Evolutionary conservation across 2,888 invertebrate genomes (phyloP).

Genomic region (Dorcus parallelipipedus): DNA sequence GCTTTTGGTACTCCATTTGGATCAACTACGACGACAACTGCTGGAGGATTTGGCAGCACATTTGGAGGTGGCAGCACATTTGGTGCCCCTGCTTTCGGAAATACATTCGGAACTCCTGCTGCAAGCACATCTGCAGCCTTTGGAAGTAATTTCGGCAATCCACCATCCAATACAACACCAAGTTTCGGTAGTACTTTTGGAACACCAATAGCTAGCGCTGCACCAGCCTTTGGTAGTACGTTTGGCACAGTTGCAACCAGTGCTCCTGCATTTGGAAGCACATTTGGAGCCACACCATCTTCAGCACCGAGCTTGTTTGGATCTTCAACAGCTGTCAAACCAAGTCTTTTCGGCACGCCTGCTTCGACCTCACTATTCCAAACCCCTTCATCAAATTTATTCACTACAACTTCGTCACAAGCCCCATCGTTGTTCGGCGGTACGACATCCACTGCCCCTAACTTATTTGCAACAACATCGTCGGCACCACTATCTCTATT

Average conservation of each 20-base stretch:
- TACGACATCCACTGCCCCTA: conserved; percentile 31
- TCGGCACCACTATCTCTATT: conserved; percentile 31
- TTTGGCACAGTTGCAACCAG: conserved; percentile 36
- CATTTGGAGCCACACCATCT: conserved; percentile 29
- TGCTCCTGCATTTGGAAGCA: conserved; percentile 31
- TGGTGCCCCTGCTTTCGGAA: conserved; percentile 22
- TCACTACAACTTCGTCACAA: too few relatives aligned
- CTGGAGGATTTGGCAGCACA: conserved; percentile 52
- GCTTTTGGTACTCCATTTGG: conserved; percentile 51
- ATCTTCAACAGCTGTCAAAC: conserved; percentile 22
- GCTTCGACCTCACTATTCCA: conserved; percentile 19
- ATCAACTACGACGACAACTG: conserved; percentile 45
- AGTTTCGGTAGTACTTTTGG: conserved; percentile 35
- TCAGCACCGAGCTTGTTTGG: conserved; percentile 26
- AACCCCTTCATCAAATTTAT: too few relatives aligned
- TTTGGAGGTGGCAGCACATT: conserved; percentile 32
- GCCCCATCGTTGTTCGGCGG: conserved; percentile 55
- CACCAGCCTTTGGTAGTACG: conserved; percentile 49
- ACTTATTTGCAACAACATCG: conserved; percentile 30
- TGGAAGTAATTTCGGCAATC: conserved; percentile 49
- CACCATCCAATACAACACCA: conserved; percentile 28
- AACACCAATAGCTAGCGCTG: conserved; percentile 33
- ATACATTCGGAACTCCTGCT: conserved; percentile 47
- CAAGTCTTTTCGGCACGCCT: conserved; percentile 54
- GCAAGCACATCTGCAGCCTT: conserved; percentile 45